phyloP scores from a whole-genome alignment of 2,888 invertebrate species.

The Maniola hyperantus region DNA sequence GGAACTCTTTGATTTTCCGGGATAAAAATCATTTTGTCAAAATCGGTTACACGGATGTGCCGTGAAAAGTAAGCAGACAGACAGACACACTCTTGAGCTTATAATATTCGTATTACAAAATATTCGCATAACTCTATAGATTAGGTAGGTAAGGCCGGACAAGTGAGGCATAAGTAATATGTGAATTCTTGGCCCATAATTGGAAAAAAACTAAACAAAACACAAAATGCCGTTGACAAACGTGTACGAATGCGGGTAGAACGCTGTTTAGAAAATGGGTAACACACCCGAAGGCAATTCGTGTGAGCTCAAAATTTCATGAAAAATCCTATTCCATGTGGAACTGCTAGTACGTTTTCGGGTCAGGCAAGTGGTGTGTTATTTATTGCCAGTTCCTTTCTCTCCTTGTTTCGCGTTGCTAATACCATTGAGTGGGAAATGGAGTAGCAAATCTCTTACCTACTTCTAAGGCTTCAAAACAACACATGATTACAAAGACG shows the following conservation, averaged over 20 bases:
- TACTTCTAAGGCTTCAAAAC: no score
- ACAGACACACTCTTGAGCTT: no score
- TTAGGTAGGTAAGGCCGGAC: no score
- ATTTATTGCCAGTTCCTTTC: slow-evolving; percentile 35
- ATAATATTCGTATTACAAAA: no score
- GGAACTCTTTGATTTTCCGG: no score
- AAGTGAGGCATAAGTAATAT: no score
- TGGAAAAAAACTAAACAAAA: not conserved
- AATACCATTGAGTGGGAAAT: not conserved
- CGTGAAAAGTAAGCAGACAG: no score
- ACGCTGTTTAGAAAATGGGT: slow-evolving; percentile 20
- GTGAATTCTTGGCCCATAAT: not conserved
- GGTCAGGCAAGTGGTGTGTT: slow-evolving; percentile 36
- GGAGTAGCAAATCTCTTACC: no score
- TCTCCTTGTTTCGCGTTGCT: slow-evolving; percentile 17
- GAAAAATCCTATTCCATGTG: slow-evolving; percentile 30
- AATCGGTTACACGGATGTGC: no score
- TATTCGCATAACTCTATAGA: no score
- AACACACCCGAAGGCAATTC: slow-evolving; percentile 23
- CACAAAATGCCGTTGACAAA: slow-evolving; percentile 16
- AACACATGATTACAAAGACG: no score
- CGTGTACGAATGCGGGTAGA: slow-evolving; percentile 13
- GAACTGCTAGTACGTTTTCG: slow-evolving; percentile 33
- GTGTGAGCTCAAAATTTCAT: slow-evolving; percentile 20
- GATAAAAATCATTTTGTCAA: no score